Evolutionary conservation across 2,888 invertebrate genomes (phyloP).

Genomic region (Allophyes oxyacanthae): DNA sequence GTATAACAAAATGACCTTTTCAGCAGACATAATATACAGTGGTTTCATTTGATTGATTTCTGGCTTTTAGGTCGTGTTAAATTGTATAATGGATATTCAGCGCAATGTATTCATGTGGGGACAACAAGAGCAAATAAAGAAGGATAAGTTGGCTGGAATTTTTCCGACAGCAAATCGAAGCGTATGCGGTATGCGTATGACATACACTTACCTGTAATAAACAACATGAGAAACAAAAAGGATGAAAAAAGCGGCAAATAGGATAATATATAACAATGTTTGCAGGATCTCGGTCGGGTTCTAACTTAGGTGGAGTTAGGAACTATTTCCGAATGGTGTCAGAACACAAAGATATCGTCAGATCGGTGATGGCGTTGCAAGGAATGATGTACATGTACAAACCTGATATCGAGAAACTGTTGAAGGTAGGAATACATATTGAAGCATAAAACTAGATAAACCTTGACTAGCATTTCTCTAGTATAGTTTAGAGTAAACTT

Average conservation of each 20-base stretch:
- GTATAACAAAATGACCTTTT: no score
- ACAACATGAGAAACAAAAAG: background rate
- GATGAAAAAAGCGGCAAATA: no score
- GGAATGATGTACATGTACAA: conserved; percentile 93
- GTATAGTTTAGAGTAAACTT: background rate
- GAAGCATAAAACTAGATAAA: no score
- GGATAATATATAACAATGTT: background rate
- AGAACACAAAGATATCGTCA: conserved; percentile 94
- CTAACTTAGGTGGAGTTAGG: conserved; percentile 71
- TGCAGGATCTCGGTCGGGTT: conserved; percentile 71
- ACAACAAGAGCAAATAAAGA: conserved; percentile 89
- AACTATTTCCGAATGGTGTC: conserved; percentile 93
- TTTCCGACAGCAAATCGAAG: conserved; percentile 55
- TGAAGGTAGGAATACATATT: conserved; percentile 79
- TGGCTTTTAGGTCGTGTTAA: conserved; percentile 82
- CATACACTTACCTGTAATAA: background rate
- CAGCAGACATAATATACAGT: no score
- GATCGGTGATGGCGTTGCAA: conserved; percentile 93
- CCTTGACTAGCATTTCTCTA: no score
- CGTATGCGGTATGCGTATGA: conserved; percentile 69
- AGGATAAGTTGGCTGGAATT: conserved; percentile 56
- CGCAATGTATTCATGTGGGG: conserved; percentile 94
- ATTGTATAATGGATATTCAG: conserved; percentile 92
- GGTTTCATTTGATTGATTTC: no score
- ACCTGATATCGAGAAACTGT: conserved; percentile 90